Percentiles rank a stretch among this genome's conserved stretches.
Conservation (phyloP, 2,113 vertebrate species). For the Calcarius ornatus region DNA sequence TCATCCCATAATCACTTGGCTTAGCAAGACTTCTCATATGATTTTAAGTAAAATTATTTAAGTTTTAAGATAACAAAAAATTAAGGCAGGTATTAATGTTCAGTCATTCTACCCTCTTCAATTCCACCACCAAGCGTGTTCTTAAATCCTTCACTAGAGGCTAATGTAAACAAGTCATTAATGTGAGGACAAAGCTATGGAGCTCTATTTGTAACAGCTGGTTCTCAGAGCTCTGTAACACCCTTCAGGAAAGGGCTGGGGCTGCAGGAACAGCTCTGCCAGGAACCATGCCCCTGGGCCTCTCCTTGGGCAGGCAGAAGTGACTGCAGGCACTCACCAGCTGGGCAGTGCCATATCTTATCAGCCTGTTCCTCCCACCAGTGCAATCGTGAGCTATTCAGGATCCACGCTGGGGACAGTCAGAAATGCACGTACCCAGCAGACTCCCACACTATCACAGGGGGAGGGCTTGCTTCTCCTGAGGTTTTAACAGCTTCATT, state of each 20-base stretch:
- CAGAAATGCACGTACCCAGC: background rate
- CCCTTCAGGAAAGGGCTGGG: background rate
- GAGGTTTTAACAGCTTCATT: background rate
- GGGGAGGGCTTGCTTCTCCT: background rate
- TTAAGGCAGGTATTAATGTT: background rate
- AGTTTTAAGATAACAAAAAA: background rate
- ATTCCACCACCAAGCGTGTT: background rate
- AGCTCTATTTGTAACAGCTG: background rate
- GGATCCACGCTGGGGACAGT: background rate
- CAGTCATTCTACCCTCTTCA: background rate
- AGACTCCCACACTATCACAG: background rate
- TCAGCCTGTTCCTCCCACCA: background rate
- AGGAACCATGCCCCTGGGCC: background rate
- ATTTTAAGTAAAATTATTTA: background rate
- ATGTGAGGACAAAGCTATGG: background rate
- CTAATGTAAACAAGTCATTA: background rate
- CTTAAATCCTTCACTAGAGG: background rate
- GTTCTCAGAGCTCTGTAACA: background rate
- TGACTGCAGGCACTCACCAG: background rate
- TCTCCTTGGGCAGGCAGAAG: background rate
- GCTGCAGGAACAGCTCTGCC: background rate
- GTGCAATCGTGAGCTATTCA: background rate
- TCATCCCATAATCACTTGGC: background rate
- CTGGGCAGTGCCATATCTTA: background rate
- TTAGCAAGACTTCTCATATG: background rate